These are phyloP conservation scores for Chiloscyllium punctatum DNA, from an alignment of 2,797 vertebrate genomes.

Conservation along the genomic window DNA sequence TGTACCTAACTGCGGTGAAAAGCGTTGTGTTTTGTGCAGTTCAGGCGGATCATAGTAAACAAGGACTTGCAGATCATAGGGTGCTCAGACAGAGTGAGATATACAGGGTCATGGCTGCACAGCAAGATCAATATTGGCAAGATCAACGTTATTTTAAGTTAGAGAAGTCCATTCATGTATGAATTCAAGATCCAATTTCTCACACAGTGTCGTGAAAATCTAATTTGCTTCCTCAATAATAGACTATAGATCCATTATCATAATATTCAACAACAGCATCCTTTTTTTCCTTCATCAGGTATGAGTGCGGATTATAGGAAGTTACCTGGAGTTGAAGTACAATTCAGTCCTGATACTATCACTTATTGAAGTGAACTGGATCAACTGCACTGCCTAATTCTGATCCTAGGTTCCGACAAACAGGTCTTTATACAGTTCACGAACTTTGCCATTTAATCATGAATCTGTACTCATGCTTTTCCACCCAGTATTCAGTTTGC, in stretches of 20 bases:
- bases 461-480: background rate
- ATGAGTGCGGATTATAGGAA: background rate
- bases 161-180: too few species aligned
- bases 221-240: background rate
- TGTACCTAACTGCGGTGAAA: too few species aligned
- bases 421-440: background rate
- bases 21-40: too few species aligned
- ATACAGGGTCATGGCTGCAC: too few species aligned
- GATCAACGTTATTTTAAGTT: too few species aligned
- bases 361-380: background rate
- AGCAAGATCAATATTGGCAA: too few species aligned
- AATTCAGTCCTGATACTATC: background rate
- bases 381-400: background rate
- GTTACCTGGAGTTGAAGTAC: background rate
- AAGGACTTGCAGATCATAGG: too few species aligned
- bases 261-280: background rate
- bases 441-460: background rate
- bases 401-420: background rate
- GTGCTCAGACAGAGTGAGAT: too few species aligned
- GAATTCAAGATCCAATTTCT: background rate
- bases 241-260: background rate
- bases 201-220: background rate
- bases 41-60: too few species aligned
- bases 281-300: background rate
- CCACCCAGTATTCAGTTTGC: background rate